These are phyloP conservation scores for Oophaga sylvatica DNA, from an alignment of 2,797 vertebrate genomes.

Conservation along the genomic window DNA sequence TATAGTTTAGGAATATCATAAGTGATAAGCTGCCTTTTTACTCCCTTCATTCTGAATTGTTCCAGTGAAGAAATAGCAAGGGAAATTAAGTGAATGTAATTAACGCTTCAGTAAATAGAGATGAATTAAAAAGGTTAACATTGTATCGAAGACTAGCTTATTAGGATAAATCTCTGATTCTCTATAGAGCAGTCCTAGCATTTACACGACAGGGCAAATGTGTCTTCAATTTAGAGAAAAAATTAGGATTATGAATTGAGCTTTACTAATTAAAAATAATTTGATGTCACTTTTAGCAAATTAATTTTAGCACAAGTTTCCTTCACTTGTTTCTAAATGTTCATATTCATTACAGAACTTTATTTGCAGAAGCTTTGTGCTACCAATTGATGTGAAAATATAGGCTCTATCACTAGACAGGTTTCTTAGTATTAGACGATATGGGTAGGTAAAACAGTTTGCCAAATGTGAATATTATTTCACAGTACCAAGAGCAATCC, in stretches of 20 bases:
- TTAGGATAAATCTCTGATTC: constrained; percentile 56
- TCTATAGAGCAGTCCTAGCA: constrained; percentile 33
- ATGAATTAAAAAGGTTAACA: constrained; percentile 65
- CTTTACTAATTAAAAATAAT: constrained; percentile 58
- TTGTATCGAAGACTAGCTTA: constrained; percentile 62
- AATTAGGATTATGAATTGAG: constrained; percentile 52
- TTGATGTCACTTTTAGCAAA: constrained; percentile 57
- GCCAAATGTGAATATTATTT: not conserved
- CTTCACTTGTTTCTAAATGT: constrained; percentile 17
- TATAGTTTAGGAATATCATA: constrained; percentile 29
- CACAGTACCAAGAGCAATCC: not conserved
- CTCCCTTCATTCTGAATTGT: constrained; percentile 14
- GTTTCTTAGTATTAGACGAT: not conserved
- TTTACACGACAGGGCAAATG: constrained; percentile 33
- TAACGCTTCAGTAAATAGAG: constrained; percentile 70
- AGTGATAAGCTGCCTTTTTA: constrained; percentile 55
- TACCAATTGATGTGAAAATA: not conserved
- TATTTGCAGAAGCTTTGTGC: not conserved
- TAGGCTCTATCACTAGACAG: not conserved
- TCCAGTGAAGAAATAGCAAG: constrained; percentile 53
- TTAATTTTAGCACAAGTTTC: constrained; percentile 45
- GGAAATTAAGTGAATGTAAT: constrained; percentile 71
- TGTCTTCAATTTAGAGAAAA: constrained; percentile 35
- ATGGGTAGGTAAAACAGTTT: not conserved
- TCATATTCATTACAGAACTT: not conserved